Evolutionary conservation across 2,113 vertebrate genomes (phyloP).

Genomic region (Pseudorasbora parva): DNA sequence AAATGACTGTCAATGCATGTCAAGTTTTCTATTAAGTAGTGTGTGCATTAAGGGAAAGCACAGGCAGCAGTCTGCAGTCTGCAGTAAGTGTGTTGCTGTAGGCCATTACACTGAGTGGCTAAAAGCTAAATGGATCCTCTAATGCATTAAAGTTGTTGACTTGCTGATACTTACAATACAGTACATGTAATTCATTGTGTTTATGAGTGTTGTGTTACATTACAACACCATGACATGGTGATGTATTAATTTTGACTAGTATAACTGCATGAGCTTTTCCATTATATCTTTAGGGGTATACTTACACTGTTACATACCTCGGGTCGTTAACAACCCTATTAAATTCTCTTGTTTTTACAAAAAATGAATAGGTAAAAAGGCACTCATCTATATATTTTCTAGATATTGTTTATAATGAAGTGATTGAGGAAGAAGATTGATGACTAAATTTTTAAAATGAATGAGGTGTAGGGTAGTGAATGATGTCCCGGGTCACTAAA

Average conservation of each 20-base stretch:
- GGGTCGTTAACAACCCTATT: no score
- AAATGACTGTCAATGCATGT: conserved; percentile 49
- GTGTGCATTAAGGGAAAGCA: conserved; percentile 49
- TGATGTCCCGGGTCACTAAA: no score
- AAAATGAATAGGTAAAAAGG: no score
- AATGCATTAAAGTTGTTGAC: conserved; percentile 18
- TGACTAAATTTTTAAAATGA: no score
- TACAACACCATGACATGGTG: background rate
- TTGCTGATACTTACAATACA: background rate
- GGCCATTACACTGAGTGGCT: conserved; percentile 44
- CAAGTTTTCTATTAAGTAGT: conserved; percentile 54
- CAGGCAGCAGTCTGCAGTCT: background rate
- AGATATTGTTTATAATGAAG: no score
- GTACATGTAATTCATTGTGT: background rate
- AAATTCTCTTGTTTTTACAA: no score
- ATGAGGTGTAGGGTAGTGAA: no score
- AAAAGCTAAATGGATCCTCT: conserved; percentile 53
- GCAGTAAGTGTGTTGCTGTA: conserved; percentile 43
- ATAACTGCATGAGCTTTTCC: background rate
- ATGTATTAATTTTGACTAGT: conserved; percentile 9
- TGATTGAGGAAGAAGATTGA: no score
- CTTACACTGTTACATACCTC: no score
- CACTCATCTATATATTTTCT: no score
- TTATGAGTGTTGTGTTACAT: background rate
- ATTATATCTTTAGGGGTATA: conserved; percentile 4